Evolutionary conservation across 2,797 vertebrate species (phyloP).

Genomic region (Orestias chungarensis): DNA sequence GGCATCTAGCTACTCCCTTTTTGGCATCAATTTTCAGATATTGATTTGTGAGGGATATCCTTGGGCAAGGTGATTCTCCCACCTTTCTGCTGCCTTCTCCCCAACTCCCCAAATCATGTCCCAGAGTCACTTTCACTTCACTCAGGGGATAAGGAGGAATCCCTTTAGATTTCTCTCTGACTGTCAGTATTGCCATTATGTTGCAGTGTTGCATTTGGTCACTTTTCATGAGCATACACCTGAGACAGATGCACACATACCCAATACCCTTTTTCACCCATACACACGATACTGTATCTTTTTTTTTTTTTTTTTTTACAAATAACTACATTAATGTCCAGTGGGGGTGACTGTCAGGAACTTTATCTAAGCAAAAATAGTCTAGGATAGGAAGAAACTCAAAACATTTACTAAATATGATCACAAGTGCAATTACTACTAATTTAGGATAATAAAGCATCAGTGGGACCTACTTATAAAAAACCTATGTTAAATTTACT

Average conservation of each 20-base stretch:
- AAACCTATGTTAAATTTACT: too few relatives aligned
- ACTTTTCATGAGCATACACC: slow-evolving; percentile 27
- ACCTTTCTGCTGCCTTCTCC: slow-evolving; percentile 56
- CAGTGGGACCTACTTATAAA: too few relatives aligned
- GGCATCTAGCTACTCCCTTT: slow-evolving; percentile 41
- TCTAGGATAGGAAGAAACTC: too few relatives aligned
- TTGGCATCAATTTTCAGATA: slow-evolving; percentile 75
- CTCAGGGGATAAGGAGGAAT: slow-evolving; percentile 47
- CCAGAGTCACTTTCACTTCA: slow-evolving; percentile 46
- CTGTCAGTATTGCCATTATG: slow-evolving; percentile 56
- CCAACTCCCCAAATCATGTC: slow-evolving; percentile 41
- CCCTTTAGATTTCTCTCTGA: slow-evolving; percentile 54
- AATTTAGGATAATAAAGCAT: too few relatives aligned
- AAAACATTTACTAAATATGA: too few relatives aligned
- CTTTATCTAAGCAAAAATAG: slow-evolving; percentile 30
- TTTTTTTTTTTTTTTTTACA: slow-evolving; percentile 39
- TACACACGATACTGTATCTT: too few relatives aligned
- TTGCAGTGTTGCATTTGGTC: slow-evolving; percentile 60
- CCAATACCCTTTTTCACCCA: slow-evolving; percentile 12
- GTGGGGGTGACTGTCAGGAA: background rate
- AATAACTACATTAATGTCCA: slow-evolving; percentile 31
- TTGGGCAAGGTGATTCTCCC: slow-evolving; percentile 81
- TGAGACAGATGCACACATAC: slow-evolving; percentile 14
- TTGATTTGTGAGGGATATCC: slow-evolving; percentile 74
- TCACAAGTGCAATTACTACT: too few relatives aligned